Base-by-base conservation (phyloP, 2,113 vertebrate species). In the Sapajus apella region DNA sequence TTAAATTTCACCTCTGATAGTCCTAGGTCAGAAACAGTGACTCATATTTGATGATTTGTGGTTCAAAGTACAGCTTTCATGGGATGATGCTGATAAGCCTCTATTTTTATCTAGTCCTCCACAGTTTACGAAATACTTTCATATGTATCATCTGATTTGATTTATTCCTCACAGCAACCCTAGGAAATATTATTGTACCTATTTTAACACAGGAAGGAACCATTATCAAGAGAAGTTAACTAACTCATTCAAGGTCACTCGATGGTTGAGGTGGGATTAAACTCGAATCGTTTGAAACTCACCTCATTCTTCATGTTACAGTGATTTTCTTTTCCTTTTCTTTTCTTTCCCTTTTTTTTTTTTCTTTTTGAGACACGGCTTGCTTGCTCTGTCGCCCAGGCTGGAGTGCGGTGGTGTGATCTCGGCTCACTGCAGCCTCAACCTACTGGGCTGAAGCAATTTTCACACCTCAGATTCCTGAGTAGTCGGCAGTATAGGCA, bases 1-100 rank as follows among this genome's bases (percentile, higher is more conserved):
- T 97, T 82, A 84, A 90, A 89, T 97, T 95, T 96, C 87, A 94
- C 68, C 79, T 82, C 25, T 5, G 93, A 91, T 95, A 86, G 90
- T 14, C 4, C 27, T 55, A 27, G 43, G 89, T 40, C 84, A 37
- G 58, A 82, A 87, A 83, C 55, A 79, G 61, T 66, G 30, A 77
- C 37, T 85, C 30, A 6, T 52, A 2, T 56, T 73, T 55, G 83
- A 10, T 81, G 68, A 87, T 89, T 91, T 90, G 13, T 55, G 91
- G n/a, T 50, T 70, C 85, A 89, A 43, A 87, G 7, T 37, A 32
- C n/a, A 32, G 47, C 83, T 76, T 97, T 93, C 61, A 25, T 77
- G 79, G 66, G 40, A 72, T 20, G 64, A 92, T 70, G 43, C 47
- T 79, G 84, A 30, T 58, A 87, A 91, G 37, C 18, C 73, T 94